These are phyloP conservation scores for Tolmerus cingulatus DNA, from an alignment of 2,888 invertebrate species.

Conservation along the genomic window DNA sequence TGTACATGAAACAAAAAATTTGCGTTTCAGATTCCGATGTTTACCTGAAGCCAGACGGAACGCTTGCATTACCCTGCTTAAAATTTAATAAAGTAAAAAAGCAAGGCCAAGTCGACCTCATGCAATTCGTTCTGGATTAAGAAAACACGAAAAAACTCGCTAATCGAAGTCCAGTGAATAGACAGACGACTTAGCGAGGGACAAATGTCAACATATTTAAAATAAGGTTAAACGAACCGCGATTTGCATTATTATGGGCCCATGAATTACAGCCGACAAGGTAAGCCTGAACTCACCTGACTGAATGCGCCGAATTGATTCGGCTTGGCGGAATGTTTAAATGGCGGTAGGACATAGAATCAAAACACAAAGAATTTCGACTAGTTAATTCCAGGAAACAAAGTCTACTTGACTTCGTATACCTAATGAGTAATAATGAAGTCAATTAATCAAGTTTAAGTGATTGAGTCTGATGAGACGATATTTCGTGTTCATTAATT, in stretches of 20 bases:
- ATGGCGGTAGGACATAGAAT: background rate
- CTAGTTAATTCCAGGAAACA: background rate
- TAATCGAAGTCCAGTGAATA: background rate
- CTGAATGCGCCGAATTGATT: background rate
- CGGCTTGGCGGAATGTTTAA: background rate
- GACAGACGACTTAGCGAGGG: background rate
- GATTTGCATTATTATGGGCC: background rate
- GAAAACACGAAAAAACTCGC: background rate
- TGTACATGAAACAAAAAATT: background rate
- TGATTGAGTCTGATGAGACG: background rate
- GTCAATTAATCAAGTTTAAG: background rate
- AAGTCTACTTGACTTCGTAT: background rate
- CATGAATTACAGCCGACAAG: background rate
- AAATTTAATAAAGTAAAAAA: background rate
- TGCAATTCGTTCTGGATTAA: background rate
- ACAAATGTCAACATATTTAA: background rate
- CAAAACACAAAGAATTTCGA: background rate
- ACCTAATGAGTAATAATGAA: background rate
- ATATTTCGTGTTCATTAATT: background rate
- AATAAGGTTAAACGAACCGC: background rate
- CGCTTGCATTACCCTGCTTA: background rate
- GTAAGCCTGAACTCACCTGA: background rate
- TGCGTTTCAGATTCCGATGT: background rate
- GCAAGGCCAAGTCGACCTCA: background rate
- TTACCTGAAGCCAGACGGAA: background rate